Base-by-base conservation (phyloP, 2,888 invertebrate genomes). In the Andrena chrysosceles region DNA sequence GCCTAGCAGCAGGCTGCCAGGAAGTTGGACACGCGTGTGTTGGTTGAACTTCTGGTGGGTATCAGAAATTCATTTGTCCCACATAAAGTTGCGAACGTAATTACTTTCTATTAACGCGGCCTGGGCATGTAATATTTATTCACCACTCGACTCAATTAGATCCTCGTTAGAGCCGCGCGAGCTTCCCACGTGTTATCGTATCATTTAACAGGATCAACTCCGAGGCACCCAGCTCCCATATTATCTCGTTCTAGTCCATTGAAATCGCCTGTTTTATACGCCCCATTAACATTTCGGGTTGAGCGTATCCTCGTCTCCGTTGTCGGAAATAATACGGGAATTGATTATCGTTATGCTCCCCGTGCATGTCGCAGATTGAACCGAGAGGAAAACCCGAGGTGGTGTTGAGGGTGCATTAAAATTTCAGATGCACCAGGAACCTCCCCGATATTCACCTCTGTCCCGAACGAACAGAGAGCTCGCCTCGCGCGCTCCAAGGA, bases 1-100 rank as follows among this genome's bases (percentile, higher is more conserved):
- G 33, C 62, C 63, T 10, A 42, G 72, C 63, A 16, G 54, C 56
- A 29, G 20, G n/a, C 69, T 48, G 10, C 2, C n/a, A 31, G 62
- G 56, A 81, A 72, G 73, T 70, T 69, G 42, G 69, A 68, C 63
- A 31, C 49, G 23, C 10, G 64, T 31, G 20, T 16, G 52, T 13
- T 33, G 52, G 29, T 29, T 23, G 33, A 70, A 82, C 64, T 81
- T 81, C 35, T 31, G 56, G 16, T 29, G 52, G 3, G 62, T 67
- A 82, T 71, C 60, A 77, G 78, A 74, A 70, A 78, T 77, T 83
- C 69, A 77, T 74, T 71, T 70, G 83, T 78, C 70, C 48, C 73
- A 5, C 20, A 20, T 16, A 48, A 69, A 82, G 64, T 66, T 67
- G 6, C 31, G 26, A 71, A 78, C 64, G 69, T 75, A 79, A 82